Base-by-base conservation (phyloP, 2,113 vertebrate species). In the Falcunculus frontatus region DNA sequence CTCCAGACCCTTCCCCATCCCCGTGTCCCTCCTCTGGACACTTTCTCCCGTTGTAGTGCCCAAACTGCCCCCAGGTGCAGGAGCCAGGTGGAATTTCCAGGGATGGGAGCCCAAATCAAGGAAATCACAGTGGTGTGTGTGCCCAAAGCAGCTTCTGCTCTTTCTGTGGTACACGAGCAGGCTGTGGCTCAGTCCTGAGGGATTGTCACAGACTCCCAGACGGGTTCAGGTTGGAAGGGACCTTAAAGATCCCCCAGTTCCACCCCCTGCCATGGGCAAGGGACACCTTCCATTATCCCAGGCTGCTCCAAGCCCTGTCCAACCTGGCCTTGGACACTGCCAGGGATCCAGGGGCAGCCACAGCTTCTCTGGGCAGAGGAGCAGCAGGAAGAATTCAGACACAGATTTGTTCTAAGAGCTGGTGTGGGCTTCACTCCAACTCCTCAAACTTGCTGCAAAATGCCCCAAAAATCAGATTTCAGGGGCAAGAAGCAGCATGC, bases 81-180 rank as follows among this genome's bases (percentile, higher is more conserved):
- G 35, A 39, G 7, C 5, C 7, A 1, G 22, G 25, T 14, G 6
- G 0, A 0, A 3, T n/a, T 60, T 33, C 79, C 67, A 73, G 37
- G 50, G 17, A 2, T 7, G 1, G 44, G 55, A 77, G 39, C 35
- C 49, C 74, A 25, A 20, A 41, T 13, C 7, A n/a, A 62, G 26
- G 37, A 1, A 37, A 62, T 10, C 22, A 13, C 26, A 29, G 9
- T 0, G 0, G 2, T 11, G 3, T 4, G 6, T 1, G 7, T 26
- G 16, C 75, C 47, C 69, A 76, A 11, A 90, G 62, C 63, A 84
- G 37, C 41, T 76, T 23, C 57, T 62, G 50, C 25, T 47, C 25
- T 10, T 19, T 7, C 8, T 12, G 20, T 7, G 26, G 27, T 16
- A 16, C 16, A 6, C 4, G 6, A 49, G 39, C 57, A 39, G 56